Percentiles rank a stretch among this genome's conserved stretches.
Conservation (phyloP, 2,888 invertebrate species). For the Exephanes ischioxanthus region DNA sequence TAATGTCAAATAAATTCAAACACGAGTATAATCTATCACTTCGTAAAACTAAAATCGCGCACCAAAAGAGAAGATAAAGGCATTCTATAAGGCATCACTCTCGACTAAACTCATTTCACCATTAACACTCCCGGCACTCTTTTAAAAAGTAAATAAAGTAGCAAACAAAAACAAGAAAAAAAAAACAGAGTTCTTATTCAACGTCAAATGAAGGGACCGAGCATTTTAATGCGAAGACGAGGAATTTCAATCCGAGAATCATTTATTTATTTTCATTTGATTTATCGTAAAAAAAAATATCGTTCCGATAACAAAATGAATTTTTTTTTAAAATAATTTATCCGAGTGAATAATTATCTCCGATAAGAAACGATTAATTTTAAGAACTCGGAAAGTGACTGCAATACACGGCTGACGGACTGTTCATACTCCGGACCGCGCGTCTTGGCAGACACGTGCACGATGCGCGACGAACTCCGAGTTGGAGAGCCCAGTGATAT, state of each 20-base stretch:
- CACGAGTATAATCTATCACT: background rate
- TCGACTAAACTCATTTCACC: conserved; percentile 17
- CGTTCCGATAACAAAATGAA: background rate
- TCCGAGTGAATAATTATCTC: background rate
- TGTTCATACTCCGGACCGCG: background rate
- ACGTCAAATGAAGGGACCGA: conserved; percentile 5
- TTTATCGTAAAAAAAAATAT: too few relatives aligned
- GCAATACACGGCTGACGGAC: too few relatives aligned
- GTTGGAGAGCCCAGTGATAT: conserved; percentile 54
- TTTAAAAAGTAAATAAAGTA: background rate
- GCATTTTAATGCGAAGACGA: background rate
- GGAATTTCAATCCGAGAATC: too few relatives aligned
- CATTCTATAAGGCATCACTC: background rate
- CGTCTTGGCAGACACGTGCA: conserved; percentile 47
- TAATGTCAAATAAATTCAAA: background rate
- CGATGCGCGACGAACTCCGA: conserved; percentile 47
- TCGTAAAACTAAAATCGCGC: background rate
- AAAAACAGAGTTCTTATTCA: conserved; percentile 9
- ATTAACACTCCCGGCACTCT: conserved; percentile 12
- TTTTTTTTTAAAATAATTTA: background rate
- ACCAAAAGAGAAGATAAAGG: background rate
- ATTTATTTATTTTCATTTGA: too few relatives aligned
- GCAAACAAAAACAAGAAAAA: background rate
- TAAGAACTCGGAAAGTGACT: background rate
- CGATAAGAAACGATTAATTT: background rate